Evolutionary conservation across 53 echinoderm and acorn worm genomes (phyloP), one percentile per base, ranked within the genome.

Genomic region (Holothuria scabra): DNA sequence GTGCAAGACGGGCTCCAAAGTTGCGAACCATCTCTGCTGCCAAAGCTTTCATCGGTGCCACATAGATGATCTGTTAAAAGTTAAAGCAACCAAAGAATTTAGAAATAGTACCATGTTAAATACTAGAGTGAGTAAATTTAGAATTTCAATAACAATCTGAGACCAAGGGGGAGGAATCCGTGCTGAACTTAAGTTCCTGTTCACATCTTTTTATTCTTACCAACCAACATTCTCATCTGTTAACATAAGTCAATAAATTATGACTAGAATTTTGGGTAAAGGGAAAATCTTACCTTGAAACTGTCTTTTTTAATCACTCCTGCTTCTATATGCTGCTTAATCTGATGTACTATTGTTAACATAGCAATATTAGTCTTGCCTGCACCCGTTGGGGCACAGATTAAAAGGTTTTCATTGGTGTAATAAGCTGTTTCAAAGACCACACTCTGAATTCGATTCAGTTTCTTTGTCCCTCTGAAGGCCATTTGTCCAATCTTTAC

Each of bases 281-380:
- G 48, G 12, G 14, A 16, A 52, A 16, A 14, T 52, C 92, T 25
- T 5, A 97, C 97, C 94, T 97, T 97, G 84, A 97, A 97, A 25
- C 88, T 90, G 76, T 97, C 97, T 60, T 97, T 97, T 85, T 94
- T 97, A 85, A 97, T 94, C 79, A 97, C 97, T 8, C 92, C 97
- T 31, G 94, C 88, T 19, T 97, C 90, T 56, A 97, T 90, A 65
- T 97, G 94, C 61, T 89, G 94, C 72, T 92, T 94, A 46, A 97
- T 67, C 62, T 94, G 92, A 66, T 92, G 97, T 16, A 97, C 78
- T 41, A 97, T 90, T 46, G 97, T 83, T 84, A 97, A 67, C 97
- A 97, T 97, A 55, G 97, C 97, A 14, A 97, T 97, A 87, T 97
- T 97, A 55, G 97, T 97, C 74, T 97, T 97, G 1, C 97, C 97